These are phyloP conservation scores for Orbicella faveolata DNA, from an alignment of 64 coral and sea anemone genomes.

Conservation along the genomic window DNA sequence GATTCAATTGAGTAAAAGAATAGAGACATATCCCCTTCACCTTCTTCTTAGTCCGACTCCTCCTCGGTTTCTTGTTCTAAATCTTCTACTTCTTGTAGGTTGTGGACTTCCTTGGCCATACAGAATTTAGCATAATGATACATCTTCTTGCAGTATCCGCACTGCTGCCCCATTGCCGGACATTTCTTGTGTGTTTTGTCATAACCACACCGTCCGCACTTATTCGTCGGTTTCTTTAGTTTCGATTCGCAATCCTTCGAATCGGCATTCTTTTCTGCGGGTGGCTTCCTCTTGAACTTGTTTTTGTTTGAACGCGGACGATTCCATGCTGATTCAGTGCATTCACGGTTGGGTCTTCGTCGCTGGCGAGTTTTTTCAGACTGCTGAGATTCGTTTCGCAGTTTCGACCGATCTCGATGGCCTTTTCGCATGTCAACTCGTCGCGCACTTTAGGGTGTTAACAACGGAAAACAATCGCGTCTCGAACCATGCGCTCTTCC, in stretches of 20 bases:
- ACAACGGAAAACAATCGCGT: constrained; percentile 30
- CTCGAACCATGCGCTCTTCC: constrained; percentile 30
- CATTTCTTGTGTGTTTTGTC: constrained; percentile 37
- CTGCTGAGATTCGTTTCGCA: constrained; percentile 13
- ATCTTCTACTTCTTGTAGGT: background rate
- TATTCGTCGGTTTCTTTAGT: background rate
- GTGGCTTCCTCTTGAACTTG: background rate
- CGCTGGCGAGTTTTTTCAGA: background rate
- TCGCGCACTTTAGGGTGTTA: constrained; percentile 27
- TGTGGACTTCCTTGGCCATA: background rate
- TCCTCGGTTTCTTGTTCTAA: background rate
- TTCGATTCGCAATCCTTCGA: background rate
- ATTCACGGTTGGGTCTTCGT: constrained; percentile 12
- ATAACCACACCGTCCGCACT: constrained; percentile 10
- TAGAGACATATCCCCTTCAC: background rate
- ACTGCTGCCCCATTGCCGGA: constrained; percentile 50
- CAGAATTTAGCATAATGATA: constrained; percentile 46
- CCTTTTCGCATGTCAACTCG: constrained; percentile 23
- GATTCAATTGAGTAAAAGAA: no score
- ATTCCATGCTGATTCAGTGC: background rate
- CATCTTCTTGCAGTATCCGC: constrained; percentile 15
- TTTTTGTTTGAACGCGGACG: background rate
- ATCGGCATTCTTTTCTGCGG: background rate
- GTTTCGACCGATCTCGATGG: constrained; percentile 27
- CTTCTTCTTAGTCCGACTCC: constrained; percentile 5